These are phyloP conservation scores for Nylanderia fulva DNA, from an alignment of 1,140 invertebrate genomes.

Conservation along the genomic window DNA sequence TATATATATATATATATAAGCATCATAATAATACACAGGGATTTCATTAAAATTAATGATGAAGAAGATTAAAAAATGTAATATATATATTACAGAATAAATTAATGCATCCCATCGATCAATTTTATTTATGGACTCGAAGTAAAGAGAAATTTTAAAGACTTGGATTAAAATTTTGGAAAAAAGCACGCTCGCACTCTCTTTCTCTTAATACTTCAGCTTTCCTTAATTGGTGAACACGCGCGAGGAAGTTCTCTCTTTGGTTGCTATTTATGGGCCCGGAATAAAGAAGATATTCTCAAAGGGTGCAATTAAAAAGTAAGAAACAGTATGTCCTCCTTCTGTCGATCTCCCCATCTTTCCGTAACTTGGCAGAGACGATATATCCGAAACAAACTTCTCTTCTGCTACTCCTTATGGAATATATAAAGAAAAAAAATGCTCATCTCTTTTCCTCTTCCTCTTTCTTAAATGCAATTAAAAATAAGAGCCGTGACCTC, in stretches of 20 bases:
- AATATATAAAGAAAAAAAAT: constrained; percentile 18
- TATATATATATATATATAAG: no score
- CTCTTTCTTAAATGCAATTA: constrained; percentile 33
- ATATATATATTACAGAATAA: not conserved
- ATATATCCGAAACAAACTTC: not conserved
- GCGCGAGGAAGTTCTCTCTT: constrained; percentile 17
- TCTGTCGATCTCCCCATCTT: constrained; percentile 25
- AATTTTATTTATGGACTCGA: not conserved
- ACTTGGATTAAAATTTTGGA: not conserved
- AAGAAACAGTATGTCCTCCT: constrained; percentile 14
- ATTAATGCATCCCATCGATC: not conserved
- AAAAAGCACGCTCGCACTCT: not conserved
- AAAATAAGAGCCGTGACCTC: constrained; percentile 34
- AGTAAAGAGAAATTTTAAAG: not conserved
- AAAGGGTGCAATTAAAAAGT: constrained; percentile 38
- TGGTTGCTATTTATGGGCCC: constrained; percentile 23
- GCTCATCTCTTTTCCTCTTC: no score
- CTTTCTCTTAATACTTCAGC: not conserved
- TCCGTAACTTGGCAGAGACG: not conserved
- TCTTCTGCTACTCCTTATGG: constrained; percentile 27
- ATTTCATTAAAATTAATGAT: not conserved
- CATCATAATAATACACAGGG: not conserved
- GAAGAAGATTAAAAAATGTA: not conserved
- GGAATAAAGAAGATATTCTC: constrained; percentile 20
- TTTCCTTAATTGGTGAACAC: constrained; percentile 11